Evolutionary conservation across 1,140 invertebrate species (phyloP).

Genomic region (Dryas iulia): DNA sequence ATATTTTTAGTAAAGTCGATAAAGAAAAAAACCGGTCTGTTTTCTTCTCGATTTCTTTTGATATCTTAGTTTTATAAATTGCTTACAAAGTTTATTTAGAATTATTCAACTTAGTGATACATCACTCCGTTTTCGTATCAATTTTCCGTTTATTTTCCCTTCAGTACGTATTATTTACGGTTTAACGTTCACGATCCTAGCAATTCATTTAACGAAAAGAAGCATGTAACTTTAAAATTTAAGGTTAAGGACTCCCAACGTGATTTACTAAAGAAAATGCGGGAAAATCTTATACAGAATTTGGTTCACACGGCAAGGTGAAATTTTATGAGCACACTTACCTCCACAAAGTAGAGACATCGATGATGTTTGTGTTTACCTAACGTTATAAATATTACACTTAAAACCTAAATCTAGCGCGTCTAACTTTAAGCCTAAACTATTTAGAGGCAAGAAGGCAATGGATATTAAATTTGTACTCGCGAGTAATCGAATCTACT

Average conservation of each 20-base stretch:
- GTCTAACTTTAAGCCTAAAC: conserved; percentile 63
- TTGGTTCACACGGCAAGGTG: conserved; percentile 40
- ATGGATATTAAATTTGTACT: conserved; percentile 76
- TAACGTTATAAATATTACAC: conserved; percentile 21
- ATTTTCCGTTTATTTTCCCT: background rate
- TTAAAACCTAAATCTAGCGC: conserved; percentile 52
- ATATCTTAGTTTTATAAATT: no score
- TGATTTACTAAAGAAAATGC: conserved; percentile 13
- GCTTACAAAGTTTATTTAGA: no score
- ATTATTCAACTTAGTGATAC: background rate
- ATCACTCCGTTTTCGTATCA: background rate
- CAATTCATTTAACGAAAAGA: conserved; percentile 9
- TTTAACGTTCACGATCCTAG: conserved; percentile 13
- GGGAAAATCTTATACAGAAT: conserved; percentile 23
- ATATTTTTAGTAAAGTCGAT: background rate
- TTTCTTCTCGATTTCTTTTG: background rate
- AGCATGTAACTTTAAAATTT: conserved; percentile 15
- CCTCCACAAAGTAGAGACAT: conserved; percentile 76
- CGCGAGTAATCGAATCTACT: conserved; percentile 61
- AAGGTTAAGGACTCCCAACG: conserved; percentile 10
- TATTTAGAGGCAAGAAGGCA: conserved; percentile 71
- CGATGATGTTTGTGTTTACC: conserved; percentile 43
- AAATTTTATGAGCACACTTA: conserved; percentile 48
- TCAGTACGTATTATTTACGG: background rate
- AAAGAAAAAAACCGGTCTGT: background rate